Evolutionary conservation across 2,113 vertebrate genomes (phyloP).

Genomic region (Chloropsis cyanopogon): DNA sequence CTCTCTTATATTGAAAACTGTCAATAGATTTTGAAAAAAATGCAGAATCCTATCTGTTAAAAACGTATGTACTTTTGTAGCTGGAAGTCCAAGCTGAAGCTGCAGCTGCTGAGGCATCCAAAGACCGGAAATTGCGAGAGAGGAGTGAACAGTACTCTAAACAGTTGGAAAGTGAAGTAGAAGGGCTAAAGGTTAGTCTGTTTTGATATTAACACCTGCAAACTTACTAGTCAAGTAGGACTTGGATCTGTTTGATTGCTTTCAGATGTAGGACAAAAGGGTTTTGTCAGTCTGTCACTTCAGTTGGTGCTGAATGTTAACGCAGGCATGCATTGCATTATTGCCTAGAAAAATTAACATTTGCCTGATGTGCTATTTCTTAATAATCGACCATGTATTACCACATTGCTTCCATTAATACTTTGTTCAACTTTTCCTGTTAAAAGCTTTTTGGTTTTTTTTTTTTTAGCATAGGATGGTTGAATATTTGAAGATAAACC

Average conservation of each 20-base stretch:
- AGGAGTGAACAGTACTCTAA: conserved; percentile 91
- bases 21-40: neutral
- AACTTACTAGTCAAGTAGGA: neutral
- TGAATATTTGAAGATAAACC: neutral
- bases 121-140: conserved; percentile 93
- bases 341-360: neutral
- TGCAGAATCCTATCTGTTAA: neutral
- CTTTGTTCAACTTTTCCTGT: neutral
- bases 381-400: neutral
- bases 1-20: neutral
- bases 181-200: conserved; percentile 88
- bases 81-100: conserved; percentile 90
- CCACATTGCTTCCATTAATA: neutral
- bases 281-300: neutral
- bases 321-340: neutral
- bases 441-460: neutral
- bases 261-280: neutral
- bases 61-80: conserved; percentile 73
- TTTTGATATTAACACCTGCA: conserved; percentile 52
- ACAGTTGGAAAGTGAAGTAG: conserved; percentile 93
- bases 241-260: conserved; percentile 21
- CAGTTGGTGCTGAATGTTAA: neutral
- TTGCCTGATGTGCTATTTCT: neutral
- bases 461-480: neutral
- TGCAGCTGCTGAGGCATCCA: conserved; percentile 85